Evolutionary conservation across 2,888 invertebrate genomes (phyloP).

Genomic region (Drosophila multiciliata): DNA sequence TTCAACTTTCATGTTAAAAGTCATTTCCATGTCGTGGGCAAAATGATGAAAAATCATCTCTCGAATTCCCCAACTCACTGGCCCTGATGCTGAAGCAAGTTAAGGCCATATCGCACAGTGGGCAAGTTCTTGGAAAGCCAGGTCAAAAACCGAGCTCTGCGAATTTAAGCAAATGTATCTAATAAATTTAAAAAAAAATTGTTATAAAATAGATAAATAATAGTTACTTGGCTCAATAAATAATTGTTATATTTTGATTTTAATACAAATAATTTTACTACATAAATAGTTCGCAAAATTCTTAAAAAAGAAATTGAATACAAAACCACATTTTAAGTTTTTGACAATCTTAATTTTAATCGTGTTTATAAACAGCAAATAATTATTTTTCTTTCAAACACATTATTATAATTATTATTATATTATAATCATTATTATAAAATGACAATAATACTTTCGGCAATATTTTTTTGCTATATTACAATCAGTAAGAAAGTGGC

Average conservation of each 20-base stretch:
- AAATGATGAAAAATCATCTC: slow-evolving; percentile 67
- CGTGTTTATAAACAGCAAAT: too few species aligned
- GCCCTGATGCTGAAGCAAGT: background rate
- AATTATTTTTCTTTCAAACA: too few species aligned
- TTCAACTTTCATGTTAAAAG: slow-evolving; percentile 54
- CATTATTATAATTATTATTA: too few species aligned
- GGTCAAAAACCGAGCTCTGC: background rate
- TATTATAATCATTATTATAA: too few species aligned
- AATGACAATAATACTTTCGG: too few species aligned
- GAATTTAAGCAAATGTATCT: background rate
- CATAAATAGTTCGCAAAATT: background rate
- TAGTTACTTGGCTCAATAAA: too few species aligned
- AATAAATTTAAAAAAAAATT: background rate
- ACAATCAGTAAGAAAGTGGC: too few species aligned
- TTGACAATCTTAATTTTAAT: background rate
- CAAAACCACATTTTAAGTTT: background rate
- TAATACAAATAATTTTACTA: too few species aligned
- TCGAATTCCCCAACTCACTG: slow-evolving; percentile 42
- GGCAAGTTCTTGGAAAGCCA: background rate
- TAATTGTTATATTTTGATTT: too few species aligned
- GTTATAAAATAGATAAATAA: background rate
- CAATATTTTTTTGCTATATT: too few species aligned
- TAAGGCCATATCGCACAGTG: slow-evolving; percentile 14
- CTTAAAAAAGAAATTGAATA: background rate
- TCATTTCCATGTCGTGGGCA: slow-evolving; percentile 54